Conservation (phyloP, 1,140 invertebrate genomes). For the Cyclina sinensis region DNA sequence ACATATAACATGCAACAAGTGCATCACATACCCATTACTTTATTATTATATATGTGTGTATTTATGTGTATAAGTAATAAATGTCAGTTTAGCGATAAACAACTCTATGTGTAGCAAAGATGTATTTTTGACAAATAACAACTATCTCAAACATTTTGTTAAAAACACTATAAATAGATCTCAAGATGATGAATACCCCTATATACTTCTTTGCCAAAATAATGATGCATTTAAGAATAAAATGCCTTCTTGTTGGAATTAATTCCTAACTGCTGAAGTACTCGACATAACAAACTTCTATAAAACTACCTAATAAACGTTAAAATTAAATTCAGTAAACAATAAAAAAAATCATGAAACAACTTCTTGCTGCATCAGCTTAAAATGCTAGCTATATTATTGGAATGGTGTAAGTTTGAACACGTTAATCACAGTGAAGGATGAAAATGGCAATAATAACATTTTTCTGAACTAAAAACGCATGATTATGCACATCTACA, state of each 20-base stretch:
- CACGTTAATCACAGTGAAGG: conserved; percentile 27
- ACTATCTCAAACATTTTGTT: conserved; percentile 23
- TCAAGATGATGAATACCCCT: conserved; percentile 16
- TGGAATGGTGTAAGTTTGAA: conserved; percentile 29
- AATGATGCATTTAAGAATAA: conserved; percentile 30
- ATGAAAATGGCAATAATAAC: conserved; percentile 35
- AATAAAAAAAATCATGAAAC: conserved; percentile 35
- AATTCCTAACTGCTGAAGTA: conserved; percentile 24
- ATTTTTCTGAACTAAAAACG: conserved; percentile 25
- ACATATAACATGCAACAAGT: conserved; percentile 29
- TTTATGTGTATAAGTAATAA: conserved; percentile 31
- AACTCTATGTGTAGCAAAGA: conserved; percentile 28
- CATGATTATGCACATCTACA: conserved; percentile 24
- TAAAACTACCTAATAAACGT: conserved; percentile 29
- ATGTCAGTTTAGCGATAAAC: conserved; percentile 33
- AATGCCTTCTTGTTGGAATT: conserved; percentile 28
- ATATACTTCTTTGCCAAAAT: conserved; percentile 29
- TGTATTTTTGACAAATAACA: conserved; percentile 30
- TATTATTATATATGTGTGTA: conserved; percentile 35
- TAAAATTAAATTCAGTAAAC: conserved; percentile 36
- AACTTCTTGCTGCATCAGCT: conserved; percentile 25
- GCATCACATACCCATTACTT: conserved; percentile 28
- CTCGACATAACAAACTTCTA: conserved; percentile 31
- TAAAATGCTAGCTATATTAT: conserved; percentile 35
- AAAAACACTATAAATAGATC: conserved; percentile 13